phyloP scores from a whole-genome alignment of 2,797 vertebrate species.

The Poecilia gillii region DNA sequence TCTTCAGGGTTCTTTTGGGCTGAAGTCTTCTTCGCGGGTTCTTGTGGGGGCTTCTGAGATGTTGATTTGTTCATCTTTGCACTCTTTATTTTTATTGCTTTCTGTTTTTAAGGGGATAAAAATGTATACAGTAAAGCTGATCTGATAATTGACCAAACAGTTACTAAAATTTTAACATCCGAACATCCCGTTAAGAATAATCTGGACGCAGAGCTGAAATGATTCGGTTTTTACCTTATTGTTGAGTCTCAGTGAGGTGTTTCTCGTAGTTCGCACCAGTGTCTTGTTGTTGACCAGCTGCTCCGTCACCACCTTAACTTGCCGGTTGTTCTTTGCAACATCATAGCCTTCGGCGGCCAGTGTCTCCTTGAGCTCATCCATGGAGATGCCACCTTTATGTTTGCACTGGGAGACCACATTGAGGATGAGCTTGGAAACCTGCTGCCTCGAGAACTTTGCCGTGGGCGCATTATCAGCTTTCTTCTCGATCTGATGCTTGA shows the following conservation, averaged over 20 bases:
- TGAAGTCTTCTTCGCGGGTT: constrained; percentile 10
- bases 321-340: constrained; percentile 36
- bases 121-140: not conserved
- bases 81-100: not conserved
- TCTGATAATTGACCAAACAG: not conserved
- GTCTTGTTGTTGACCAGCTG: constrained; percentile 22
- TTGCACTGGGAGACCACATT: constrained; percentile 45
- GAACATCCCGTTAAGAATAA: not conserved
- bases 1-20: constrained; percentile 3
- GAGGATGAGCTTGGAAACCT: constrained; percentile 37
- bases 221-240: constrained; percentile 30
- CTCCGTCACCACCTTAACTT: constrained; percentile 20
- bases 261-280: constrained; percentile 23
- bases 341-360: constrained; percentile 47
- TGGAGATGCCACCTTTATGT: constrained; percentile 44
- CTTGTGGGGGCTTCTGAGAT: constrained; percentile 7
- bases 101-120: constrained; percentile 12
- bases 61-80: not conserved
- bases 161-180: not conserved
- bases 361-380: constrained; percentile 56
- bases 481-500: constrained; percentile 44
- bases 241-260: constrained; percentile 22
- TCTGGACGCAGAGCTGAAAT: not conserved
- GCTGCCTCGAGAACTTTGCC: not conserved
- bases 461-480: not conserved